Percentiles rank a stretch among this genome's conserved stretches.
Evolutionary conservation across 2,888 invertebrate genomes (phyloP).

Genomic region (Plebejus melissa): DNA sequence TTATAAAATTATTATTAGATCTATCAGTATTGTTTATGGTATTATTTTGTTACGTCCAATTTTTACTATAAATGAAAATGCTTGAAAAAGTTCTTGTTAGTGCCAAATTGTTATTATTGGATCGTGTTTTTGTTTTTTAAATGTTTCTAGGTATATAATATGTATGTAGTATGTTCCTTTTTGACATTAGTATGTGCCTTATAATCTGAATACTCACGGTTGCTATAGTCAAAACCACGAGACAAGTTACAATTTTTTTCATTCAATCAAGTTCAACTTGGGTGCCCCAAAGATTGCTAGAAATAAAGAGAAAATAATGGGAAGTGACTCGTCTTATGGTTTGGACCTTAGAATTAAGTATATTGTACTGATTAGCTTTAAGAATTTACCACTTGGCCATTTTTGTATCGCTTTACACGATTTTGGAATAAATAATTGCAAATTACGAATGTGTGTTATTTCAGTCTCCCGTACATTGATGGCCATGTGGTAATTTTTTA

Average conservation of each 20-base stretch:
- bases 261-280: too few species aligned
- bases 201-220: neutral
- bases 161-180: neutral
- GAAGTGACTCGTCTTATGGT: neutral
- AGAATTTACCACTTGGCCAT: slow-evolving; percentile 71
- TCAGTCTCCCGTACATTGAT: slow-evolving; percentile 65
- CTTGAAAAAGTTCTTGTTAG: slow-evolving; percentile 31
- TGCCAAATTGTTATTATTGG: slow-evolving; percentile 38
- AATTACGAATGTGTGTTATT: slow-evolving; percentile 60
- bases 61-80: neutral
- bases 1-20: neutral
- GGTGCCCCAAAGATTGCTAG: too few species aligned
- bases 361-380: slow-evolving; percentile 32
- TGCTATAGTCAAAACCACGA: neutral
- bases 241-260: neutral
- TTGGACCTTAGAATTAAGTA: slow-evolving; percentile 14
- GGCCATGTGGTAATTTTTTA: slow-evolving; percentile 60
- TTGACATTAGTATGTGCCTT: neutral
- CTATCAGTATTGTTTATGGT: neutral
- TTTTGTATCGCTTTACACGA: slow-evolving; percentile 61
- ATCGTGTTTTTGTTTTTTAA: slow-evolving; percentile 31
- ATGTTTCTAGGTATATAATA: neutral
- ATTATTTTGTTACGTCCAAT: neutral
- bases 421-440: slow-evolving; percentile 55
- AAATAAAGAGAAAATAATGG: too few species aligned